Evolutionary conservation across 1,140 invertebrate species (phyloP), one percentile per base, ranked within the genome.

Genomic region (Philopotamus ludificatus): DNA sequence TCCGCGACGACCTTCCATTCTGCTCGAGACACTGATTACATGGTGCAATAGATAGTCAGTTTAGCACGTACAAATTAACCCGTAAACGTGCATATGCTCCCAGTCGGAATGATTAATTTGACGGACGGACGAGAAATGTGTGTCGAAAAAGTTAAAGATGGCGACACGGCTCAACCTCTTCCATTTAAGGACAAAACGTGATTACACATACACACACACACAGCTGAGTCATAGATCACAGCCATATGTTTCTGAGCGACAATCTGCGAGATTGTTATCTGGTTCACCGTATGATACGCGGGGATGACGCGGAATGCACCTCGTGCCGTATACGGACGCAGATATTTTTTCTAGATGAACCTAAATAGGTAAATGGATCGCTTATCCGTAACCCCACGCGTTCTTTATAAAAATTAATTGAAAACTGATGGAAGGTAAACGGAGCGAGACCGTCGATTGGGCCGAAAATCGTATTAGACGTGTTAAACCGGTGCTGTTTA

Each of bases 151-250:
- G 42, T 44, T 58, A 42, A 66, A 67, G 57, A 59, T 63, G 54
- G 61, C 61, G 45, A 4, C 49, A 39, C 50, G 39, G 51, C 26
- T 51, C 62, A 47, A 53, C 47, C 61, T 61, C 55, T 58, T 34
- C 66, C 66, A 67, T 67, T 62, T 67, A 67, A 50, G 65, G 65
- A 61, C 28, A 62, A 67, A 67, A 67, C 65, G 61, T 61, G 65
- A 63, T 54, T 57, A 39, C 65, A 39, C 39, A 58, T 28, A 62
- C 39, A 25, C n/a, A 21, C 23, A 51, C 42, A 9, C 22, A 18
- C 23, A 21, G 44, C 63, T 67, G 60, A 67, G 65, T 67, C 65
- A 67, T 67, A 50, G 12, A 51, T 45, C 23, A 62, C 41, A 45
- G 26, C 65, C 65, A 67, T 63, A 67, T 67, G 65, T 67, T 67